Evolutionary conservation across 2,797 vertebrate genomes (phyloP), one percentile per base, ranked within the genome.

Genomic region (Capromys pilorides): DNA sequence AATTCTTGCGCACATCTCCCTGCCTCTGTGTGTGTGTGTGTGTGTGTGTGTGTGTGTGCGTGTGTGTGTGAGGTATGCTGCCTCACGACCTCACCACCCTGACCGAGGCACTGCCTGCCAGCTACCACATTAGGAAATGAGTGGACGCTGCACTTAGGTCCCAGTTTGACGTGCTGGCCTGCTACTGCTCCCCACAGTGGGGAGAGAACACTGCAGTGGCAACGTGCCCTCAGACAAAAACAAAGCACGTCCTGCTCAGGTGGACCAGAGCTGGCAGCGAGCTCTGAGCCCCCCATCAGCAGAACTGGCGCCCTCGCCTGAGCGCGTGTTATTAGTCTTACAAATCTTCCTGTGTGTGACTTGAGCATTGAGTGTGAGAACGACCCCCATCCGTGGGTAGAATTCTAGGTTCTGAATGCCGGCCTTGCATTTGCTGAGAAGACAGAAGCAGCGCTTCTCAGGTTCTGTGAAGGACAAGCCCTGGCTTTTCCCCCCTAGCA

Each of bases 401-500:
- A 64, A 71, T n/a, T 49, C 57, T 22, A 6, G 83, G 13, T 11
- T n/a, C 64, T 54, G 26, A 54, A 54, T 54, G 10, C 12, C 28
- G 39, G 64, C 57, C 19, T 51, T 49, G 28, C 19, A 39, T n/a
- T 39, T 33, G 19, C 19, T 22, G 33, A 69, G 39, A 80, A 86
- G 62, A 33, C 31, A 49, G 36, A 45, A 10, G 12, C 33, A 13
- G 26, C 3, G 12, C 24, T 69, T 6, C 28, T 26, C 12, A 1
- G 13, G 14, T 26, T 26, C 14, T 13, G 10, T 13, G 21, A 8
- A 14, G 2, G 10, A 11, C 39, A 26, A 22, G 45, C 2, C 22
- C 14, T 2, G 36, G n/a, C n/a, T n/a, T n/a, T n/a, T n/a, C n/a
- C n/a, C 36, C 7, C 14, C 31, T 39, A 7, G 2, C 8, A 19